Conservation (phyloP, 1,140 invertebrate genomes). For the Sarcophaga bullata region DNA sequence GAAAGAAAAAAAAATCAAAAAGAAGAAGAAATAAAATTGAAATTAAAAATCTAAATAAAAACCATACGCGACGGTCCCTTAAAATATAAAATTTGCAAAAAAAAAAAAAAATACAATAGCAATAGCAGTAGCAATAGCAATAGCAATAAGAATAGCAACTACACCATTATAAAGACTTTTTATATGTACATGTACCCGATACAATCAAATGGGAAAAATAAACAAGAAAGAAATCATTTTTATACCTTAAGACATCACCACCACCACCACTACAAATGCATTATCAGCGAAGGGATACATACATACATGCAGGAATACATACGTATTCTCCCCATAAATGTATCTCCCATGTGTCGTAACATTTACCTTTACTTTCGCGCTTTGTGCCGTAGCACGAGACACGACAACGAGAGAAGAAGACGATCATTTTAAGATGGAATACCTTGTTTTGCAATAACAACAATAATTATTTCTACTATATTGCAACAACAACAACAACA, state of each 20-base stretch:
- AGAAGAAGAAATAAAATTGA: no score
- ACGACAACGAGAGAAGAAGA: not conserved
- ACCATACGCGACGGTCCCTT: not conserved
- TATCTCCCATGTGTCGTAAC: not conserved
- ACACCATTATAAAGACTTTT: not conserved
- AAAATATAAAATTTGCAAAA: slow-evolving; percentile 7
- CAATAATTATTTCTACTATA: not conserved
- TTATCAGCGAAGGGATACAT: not conserved
- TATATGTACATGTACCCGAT: not conserved
- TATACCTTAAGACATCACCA: not conserved
- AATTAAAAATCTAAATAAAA: not conserved
- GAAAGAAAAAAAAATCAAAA: no score
- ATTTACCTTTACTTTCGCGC: not conserved
- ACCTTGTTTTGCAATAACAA: not conserved
- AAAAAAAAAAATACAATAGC: slow-evolving; percentile 7
- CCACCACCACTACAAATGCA: not conserved
- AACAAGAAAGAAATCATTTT: slow-evolving; percentile 17
- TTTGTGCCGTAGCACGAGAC: not conserved
- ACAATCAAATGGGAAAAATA: not conserved
- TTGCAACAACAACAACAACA: not conserved
- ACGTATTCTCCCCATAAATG: not conserved
- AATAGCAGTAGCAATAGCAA: no score
- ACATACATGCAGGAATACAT: not conserved
- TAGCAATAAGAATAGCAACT: no score
- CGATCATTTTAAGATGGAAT: not conserved